Evolutionary conservation across 2,797 vertebrate genomes (phyloP).

Genomic region (Amphiprion clarkii): DNA sequence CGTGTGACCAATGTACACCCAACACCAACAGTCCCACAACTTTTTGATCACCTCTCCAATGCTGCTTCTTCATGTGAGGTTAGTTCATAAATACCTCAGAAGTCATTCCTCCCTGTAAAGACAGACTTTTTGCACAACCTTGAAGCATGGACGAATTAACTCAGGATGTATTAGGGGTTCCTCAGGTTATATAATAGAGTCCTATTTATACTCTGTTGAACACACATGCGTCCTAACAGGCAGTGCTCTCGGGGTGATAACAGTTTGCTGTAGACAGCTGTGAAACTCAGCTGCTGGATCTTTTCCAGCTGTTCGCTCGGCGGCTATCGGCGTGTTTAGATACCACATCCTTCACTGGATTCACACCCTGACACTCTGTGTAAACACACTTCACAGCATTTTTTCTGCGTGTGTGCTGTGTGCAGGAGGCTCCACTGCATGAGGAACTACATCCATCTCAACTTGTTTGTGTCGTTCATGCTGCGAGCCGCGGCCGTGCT

Average conservation of each 20-base stretch:
- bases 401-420: conserved; percentile 19
- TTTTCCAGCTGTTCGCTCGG: conserved; percentile 56
- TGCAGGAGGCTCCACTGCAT: conserved; percentile 94
- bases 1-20: too few relatives aligned
- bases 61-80: too few relatives aligned
- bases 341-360: conserved; percentile 51
- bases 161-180: not conserved
- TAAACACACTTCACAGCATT: conserved; percentile 66
- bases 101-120: not conserved
- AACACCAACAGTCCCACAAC: too few relatives aligned
- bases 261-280: conserved; percentile 7
- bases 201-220: not conserved
- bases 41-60: too few relatives aligned
- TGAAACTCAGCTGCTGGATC: conserved; percentile 36
- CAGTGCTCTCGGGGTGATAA: not conserved
- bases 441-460: conserved; percentile 97
- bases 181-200: not conserved
- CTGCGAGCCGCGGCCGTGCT: conserved; percentile 91
- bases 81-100: not conserved
- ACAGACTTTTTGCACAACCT: too few relatives aligned
- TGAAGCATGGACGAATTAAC: not conserved
- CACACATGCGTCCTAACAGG: not conserved
- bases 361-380: conserved; percentile 49
- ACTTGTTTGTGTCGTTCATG: conserved; percentile 95
- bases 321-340: conserved; percentile 56